phyloP scores from a whole-genome alignment of 2,888 invertebrate genomes.

The Arge pagana region DNA sequence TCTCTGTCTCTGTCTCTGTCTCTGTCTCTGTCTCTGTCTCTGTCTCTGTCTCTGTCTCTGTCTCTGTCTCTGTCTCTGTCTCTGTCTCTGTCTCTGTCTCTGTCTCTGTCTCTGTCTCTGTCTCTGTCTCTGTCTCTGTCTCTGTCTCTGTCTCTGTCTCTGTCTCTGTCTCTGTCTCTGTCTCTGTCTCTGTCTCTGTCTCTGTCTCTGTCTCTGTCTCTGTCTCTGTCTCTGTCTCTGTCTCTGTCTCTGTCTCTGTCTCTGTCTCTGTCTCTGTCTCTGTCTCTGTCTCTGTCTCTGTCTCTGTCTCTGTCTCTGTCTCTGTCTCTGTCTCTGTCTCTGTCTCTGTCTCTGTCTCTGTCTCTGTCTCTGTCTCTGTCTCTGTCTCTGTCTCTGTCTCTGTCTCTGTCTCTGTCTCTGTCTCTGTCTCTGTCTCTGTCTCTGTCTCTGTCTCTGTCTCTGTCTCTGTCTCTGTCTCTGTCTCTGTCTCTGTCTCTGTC shows the following conservation, averaged over 20 bases:
- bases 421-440: neutral
- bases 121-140: neutral
- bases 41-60: neutral
- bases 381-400: conserved; percentile 9
- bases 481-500: neutral
- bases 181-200: conserved; percentile 6
- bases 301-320: neutral
- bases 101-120: neutral
- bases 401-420: conserved; percentile 18
- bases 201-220: conserved; percentile 3
- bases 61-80: neutral
- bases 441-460: neutral
- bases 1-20: neutral
- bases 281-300: neutral
- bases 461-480: neutral
- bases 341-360: neutral
- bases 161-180: neutral
- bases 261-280: neutral
- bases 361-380: neutral
- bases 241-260: neutral
- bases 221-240: neutral
- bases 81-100: neutral
- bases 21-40: neutral
- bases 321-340: neutral
- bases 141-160: neutral